Evolutionary conservation across 2,797 vertebrate species (phyloP).

Genomic region (Myotis findleyi): DNA sequence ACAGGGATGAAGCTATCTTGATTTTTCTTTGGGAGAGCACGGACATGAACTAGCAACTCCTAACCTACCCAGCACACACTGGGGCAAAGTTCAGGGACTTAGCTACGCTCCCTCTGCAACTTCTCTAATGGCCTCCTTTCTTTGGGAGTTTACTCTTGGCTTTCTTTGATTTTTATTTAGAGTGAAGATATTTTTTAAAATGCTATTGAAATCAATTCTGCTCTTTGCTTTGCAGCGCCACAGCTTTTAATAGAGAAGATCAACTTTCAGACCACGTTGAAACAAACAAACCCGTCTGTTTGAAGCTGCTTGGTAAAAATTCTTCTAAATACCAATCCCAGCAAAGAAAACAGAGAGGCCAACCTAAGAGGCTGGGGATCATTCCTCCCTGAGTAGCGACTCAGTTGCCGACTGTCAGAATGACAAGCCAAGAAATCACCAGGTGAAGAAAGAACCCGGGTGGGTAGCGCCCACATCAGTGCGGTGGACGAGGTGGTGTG

Average conservation of each 20-base stretch:
- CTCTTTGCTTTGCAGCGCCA: not conserved
- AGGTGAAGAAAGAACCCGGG: conserved; percentile 18
- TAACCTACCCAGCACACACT: not conserved
- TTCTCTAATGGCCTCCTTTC: not conserved
- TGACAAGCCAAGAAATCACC: conserved; percentile 41
- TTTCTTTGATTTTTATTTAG: conserved; percentile 32
- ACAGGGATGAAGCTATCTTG: not conserved
- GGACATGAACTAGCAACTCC: not conserved
- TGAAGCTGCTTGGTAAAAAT: conserved; percentile 44
- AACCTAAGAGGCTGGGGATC: not conserved
- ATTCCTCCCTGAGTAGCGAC: not conserved
- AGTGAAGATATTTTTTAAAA: conserved; percentile 11
- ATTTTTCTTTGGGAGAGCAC: not conserved
- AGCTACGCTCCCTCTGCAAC: not conserved
- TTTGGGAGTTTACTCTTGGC: not conserved
- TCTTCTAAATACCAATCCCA: not conserved
- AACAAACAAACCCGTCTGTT: conserved; percentile 42
- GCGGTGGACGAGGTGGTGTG: not conserved
- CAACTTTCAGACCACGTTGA: conserved; percentile 34
- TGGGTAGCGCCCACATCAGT: not conserved
- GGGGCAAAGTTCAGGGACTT: not conserved
- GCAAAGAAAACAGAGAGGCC: conserved; percentile 46
- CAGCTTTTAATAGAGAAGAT: conserved; percentile 46
- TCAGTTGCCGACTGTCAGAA: not conserved
- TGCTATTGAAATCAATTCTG: conserved; percentile 26